Evolutionary conservation across 2,888 invertebrate species (phyloP), one percentile per base, ranked within the genome.

Genomic region (Alsophila aescularia): DNA sequence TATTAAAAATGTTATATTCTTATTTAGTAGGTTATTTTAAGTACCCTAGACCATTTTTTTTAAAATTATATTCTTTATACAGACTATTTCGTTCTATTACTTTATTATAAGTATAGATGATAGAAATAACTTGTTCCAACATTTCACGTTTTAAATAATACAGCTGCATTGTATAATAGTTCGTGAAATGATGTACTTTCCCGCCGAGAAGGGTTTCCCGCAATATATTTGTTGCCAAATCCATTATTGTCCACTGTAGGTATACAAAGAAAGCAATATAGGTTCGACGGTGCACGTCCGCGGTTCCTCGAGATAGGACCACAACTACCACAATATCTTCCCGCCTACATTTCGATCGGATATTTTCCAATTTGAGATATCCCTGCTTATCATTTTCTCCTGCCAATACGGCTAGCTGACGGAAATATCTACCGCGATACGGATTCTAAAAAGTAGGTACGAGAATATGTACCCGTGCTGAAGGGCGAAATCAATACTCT

Each of bases 331-430:
- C 72, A 75, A 74, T 77, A 77, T 75, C 73, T 70, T 58, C 60
- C 32, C 63, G 69, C 58, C 62, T 56, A 72, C 67, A 76, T 77
- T 75, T 75, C 72, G 69, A 74, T 68, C 67, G 60, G 67, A 74
- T 67, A 75, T 80, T 77, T 79, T 75, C 67, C 67, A 78, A 77
- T 80, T 77, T 66, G 43, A 73, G 70, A 75, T 72, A 70, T 75
- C 70, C 67, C 70, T 72, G 62, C 66, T 70, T 72, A 73, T 73
- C 73, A 72, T 74, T 73, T 67, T 66, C 66, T 63, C 60, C 58
- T 60, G 59, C 56, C 60, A 36, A 45, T 52, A 44, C 41, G 39
- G 44, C 49, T 39, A 34, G 29, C 49, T 18, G 55, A 29, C 21
- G 41, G 35, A 45, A 41, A 45, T 53, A 34, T 44, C 21, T 50